These are phyloP conservation scores for Temnothorax unifasciatus DNA, from an alignment of 2,888 invertebrate species.

Conservation along the genomic window DNA sequence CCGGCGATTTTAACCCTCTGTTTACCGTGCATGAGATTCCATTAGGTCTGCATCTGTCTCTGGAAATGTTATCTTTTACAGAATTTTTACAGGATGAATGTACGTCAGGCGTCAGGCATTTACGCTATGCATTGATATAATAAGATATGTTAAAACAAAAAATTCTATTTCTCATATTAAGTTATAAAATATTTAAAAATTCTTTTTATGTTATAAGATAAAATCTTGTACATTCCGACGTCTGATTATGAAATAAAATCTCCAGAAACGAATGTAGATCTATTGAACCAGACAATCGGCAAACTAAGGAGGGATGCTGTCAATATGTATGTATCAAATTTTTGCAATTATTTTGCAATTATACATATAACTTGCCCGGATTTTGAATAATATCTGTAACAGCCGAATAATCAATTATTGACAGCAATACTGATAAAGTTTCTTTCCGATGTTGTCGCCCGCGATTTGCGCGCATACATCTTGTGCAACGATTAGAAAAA, in stretches of 20 bases:
- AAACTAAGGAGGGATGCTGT: constrained; percentile 20
- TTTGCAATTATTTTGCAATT: not conserved
- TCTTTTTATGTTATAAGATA: not conserved
- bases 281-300: not conserved
- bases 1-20: not conserved
- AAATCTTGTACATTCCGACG: not conserved
- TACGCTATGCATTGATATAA: not conserved
- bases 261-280: constrained; percentile 28
- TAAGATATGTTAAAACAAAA: not conserved
- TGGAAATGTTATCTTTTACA: not conserved
- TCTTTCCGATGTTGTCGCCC: not conserved
- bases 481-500: constrained; percentile 55
- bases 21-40: not conserved
- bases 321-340: not conserved
- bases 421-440: constrained; percentile 24
- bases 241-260: constrained; percentile 2
- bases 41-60: not conserved
- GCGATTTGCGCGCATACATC: constrained; percentile 46
- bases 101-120: not conserved
- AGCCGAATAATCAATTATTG: constrained; percentile 7
- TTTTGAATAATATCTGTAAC: not conserved
- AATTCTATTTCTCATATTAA: constrained; percentile 1
- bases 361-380: not conserved
- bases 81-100: not conserved
- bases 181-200: not conserved